These are phyloP conservation scores for Geopemphigus sp. DNA, from an alignment of 1,140 invertebrate genomes.

Conservation along the genomic window DNA sequence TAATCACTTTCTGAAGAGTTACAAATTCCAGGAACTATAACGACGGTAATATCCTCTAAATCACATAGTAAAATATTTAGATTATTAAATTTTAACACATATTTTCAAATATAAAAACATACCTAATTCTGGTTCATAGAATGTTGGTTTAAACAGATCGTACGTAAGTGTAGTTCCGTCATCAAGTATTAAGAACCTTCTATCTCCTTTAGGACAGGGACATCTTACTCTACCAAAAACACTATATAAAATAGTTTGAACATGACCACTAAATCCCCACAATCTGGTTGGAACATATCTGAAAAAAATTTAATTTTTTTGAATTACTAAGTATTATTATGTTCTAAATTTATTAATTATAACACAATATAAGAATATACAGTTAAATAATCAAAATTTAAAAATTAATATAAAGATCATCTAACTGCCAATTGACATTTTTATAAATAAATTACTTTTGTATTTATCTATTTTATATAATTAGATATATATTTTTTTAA, in stretches of 20 bases:
- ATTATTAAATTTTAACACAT: neutral
- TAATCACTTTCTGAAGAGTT: slow-evolving; percentile 91
- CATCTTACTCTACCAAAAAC: slow-evolving; percentile 81
- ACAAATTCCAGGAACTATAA: slow-evolving; percentile 88
- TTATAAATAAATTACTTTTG: neutral
- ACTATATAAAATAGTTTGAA: slow-evolving; percentile 88
- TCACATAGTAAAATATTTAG: slow-evolving; percentile 50
- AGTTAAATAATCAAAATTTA: neutral
- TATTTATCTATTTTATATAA: neutral
- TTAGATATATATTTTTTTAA: neutral
- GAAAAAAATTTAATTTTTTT: slow-evolving; percentile 55
- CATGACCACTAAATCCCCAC: slow-evolving; percentile 92
- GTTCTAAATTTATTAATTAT: neutral
- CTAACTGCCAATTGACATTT: neutral
- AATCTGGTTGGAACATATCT: slow-evolving; percentile 86
- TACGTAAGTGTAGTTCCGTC: slow-evolving; percentile 89
- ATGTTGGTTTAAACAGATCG: slow-evolving; percentile 82
- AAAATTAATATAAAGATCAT: neutral
- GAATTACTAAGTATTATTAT: neutral
- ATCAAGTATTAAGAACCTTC: slow-evolving; percentile 68
- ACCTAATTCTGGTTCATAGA: slow-evolving; percentile 55
- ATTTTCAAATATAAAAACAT: neutral
- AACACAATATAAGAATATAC: neutral
- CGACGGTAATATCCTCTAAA: slow-evolving; percentile 81
- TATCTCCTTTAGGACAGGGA: slow-evolving; percentile 79